A percentile compares a stretch with the other conserved stretches of the same genome.
Conservation (phyloP, 2,797 vertebrate genomes). For the Euthynnus affinis region DNA sequence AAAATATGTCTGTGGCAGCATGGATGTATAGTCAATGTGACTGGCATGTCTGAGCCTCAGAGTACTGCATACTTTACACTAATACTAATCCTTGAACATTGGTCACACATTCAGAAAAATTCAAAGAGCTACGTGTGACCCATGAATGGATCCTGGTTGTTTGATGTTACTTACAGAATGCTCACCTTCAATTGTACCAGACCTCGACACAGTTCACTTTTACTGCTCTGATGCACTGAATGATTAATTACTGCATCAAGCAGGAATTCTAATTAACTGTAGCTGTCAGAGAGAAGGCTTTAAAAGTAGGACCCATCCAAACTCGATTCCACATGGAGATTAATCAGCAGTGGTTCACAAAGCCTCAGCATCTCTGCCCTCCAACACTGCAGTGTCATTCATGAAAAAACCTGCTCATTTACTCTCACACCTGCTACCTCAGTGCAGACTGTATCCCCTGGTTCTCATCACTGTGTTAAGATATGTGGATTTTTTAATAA, state of each 20-base stretch:
- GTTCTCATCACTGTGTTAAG: constrained; percentile 6
- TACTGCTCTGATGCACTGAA: constrained; percentile 20
- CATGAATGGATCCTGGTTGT: background rate
- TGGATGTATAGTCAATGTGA: background rate
- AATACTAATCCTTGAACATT: constrained; percentile 18
- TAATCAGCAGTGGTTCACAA: constrained; percentile 45
- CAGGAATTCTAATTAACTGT: constrained; percentile 48
- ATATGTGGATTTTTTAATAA: background rate
- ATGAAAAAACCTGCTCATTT: constrained; percentile 58
- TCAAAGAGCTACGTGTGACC: background rate
- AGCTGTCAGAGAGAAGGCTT: constrained; percentile 37
- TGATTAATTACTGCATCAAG: constrained; percentile 52
- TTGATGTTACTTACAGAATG: constrained; percentile 13
- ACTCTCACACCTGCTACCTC: constrained; percentile 48
- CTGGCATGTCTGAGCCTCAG: background rate
- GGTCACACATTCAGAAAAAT: constrained; percentile 10
- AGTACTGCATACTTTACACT: background rate
- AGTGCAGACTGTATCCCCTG: background rate
- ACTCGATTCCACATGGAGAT: constrained; percentile 41
- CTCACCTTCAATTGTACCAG: background rate
- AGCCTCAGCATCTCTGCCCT: constrained; percentile 38
- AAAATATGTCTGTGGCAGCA: constrained; percentile 7
- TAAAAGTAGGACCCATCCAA: constrained; percentile 1
- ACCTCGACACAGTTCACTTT: constrained; percentile 28
- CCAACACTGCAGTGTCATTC: constrained; percentile 49